Conservation (phyloP, 2,113 vertebrate species). For the Piprites chloris region DNA sequence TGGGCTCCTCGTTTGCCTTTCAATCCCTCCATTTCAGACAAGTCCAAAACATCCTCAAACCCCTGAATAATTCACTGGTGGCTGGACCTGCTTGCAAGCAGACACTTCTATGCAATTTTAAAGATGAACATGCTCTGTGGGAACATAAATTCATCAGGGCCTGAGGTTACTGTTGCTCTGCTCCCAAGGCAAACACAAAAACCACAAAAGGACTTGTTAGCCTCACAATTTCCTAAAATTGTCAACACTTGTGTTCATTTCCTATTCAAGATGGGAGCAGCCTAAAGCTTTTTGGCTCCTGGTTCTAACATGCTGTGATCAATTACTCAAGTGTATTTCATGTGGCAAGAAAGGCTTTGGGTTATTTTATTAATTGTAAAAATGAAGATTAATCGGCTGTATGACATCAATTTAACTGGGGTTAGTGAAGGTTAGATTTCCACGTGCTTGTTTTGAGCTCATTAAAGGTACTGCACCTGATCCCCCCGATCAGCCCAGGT, state of each 20-base stretch:
- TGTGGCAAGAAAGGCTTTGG: background rate
- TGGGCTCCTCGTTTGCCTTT: background rate
- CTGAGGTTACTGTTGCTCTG: background rate
- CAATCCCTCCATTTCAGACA: background rate
- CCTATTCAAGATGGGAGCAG: background rate
- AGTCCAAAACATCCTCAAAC: background rate
- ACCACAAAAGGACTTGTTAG: background rate
- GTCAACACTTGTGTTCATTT: background rate
- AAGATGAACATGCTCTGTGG: background rate
- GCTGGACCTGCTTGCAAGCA: background rate
- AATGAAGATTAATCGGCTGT: background rate
- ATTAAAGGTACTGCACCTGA: background rate
- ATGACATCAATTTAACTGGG: background rate
- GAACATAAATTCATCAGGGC: background rate
- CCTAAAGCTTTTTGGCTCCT: conserved; percentile 1
- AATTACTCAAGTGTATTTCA: background rate
- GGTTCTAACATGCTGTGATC: background rate
- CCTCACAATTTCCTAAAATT: background rate
- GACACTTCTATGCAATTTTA: background rate
- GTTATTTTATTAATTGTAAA: conserved; percentile 16
- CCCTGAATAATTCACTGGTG: background rate
- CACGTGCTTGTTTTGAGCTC: background rate
- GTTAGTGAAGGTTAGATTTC: background rate
- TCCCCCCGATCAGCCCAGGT: background rate
- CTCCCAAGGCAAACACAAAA: background rate